phyloP scores from a whole-genome alignment of 2,888 invertebrate species.

The Drepanosiphum platanoidis region DNA sequence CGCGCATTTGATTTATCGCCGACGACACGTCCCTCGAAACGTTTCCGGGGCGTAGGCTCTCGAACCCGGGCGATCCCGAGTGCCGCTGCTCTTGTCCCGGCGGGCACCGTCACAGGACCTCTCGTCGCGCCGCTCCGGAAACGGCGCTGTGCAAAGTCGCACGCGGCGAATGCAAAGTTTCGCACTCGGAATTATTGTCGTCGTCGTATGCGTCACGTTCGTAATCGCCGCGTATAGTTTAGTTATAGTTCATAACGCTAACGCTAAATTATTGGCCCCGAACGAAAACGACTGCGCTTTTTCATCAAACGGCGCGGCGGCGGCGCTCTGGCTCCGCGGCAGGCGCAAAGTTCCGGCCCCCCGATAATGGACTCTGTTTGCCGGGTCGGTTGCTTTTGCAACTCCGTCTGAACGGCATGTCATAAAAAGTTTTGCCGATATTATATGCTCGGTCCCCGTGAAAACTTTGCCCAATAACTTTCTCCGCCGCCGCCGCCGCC shows the following conservation, averaged over 20 bases:
- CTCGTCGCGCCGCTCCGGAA: background rate
- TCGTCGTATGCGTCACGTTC: too few relatives aligned
- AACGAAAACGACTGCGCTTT: slow-evolving; percentile 4
- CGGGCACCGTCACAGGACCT: background rate
- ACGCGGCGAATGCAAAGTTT: background rate
- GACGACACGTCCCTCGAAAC: background rate
- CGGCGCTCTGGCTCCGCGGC: background rate
- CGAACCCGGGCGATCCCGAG: background rate
- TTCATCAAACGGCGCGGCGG: background rate
- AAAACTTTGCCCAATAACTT: slow-evolving; percentile 18
- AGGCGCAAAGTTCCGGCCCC: slow-evolving; percentile 9
- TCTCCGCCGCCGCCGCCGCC: background rate
- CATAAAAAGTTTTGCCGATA: slow-evolving; percentile 42
- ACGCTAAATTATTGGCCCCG: background rate
- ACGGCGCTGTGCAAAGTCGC: background rate
- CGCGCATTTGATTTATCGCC: background rate
- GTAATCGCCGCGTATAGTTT: background rate
- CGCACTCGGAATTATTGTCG: too few relatives aligned
- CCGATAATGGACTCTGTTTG: slow-evolving; percentile 23
- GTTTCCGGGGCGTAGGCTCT: background rate
- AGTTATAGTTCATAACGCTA: slow-evolving; percentile 13
- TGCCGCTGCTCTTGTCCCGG: background rate
- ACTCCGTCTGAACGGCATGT: background rate
- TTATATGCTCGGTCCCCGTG: background rate
- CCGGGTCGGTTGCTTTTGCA: slow-evolving; percentile 23